Evolutionary conservation across 2,888 invertebrate genomes (phyloP).

Genomic region (Lithodes maja): DNA sequence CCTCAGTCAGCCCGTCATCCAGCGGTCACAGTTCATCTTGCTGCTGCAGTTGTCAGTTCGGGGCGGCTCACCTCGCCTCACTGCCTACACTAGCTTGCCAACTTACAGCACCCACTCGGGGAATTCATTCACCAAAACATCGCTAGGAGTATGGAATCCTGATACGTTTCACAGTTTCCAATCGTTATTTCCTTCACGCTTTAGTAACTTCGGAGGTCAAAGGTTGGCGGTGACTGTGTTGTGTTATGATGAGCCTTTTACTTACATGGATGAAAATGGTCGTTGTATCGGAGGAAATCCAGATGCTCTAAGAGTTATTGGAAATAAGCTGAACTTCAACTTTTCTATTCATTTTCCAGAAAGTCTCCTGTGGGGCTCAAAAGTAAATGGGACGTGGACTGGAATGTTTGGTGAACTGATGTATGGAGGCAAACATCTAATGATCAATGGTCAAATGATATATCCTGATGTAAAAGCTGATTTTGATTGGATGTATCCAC

Average conservation of each 20-base stretch:
- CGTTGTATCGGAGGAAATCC: constrained; percentile 31
- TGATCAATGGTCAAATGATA: constrained; percentile 41
- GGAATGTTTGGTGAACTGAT: constrained; percentile 60
- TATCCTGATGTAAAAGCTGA: constrained; percentile 3
- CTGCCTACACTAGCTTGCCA: neutral
- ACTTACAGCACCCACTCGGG: neutral
- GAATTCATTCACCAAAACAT: neutral
- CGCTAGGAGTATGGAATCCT: constrained; percentile 12
- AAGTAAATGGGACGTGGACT: constrained; percentile 56
- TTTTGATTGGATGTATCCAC: constrained; percentile 53
- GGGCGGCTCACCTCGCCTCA: neutral
- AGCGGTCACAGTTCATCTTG: constrained; percentile 41
- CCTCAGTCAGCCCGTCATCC: constrained; percentile 26
- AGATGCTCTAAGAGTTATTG: constrained; percentile 44
- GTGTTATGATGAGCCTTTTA: constrained; percentile 21
- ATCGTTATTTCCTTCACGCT: constrained; percentile 14
- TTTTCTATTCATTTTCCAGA: constrained; percentile 32
- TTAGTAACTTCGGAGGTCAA: constrained; percentile 28
- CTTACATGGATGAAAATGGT: constrained; percentile 19
- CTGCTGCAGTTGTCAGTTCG: neutral
- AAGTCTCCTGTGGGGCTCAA: constrained; percentile 34
- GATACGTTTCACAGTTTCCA: constrained; percentile 11
- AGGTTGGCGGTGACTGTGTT: neutral
- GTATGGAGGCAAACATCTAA: constrained; percentile 32
- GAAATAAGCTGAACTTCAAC: constrained; percentile 36